Base-by-base conservation (phyloP, 2,888 invertebrate genomes). In the Brassicogethes aeneus region DNA sequence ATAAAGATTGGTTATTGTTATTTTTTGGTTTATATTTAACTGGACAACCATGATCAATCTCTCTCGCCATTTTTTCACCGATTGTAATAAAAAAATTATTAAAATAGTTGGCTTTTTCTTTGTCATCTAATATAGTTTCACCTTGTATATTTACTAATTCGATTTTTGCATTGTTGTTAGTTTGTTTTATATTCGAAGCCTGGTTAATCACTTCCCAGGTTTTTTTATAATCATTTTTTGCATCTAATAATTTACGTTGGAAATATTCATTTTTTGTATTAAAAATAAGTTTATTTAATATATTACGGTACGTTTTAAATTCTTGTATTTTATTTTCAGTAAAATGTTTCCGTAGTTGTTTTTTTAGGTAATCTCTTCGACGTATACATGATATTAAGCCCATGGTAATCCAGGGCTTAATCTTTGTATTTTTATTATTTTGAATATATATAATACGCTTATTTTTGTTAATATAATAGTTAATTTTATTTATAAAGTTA, bases 161-260 rank as follows among this genome's bases (percentile, higher is more conserved):
- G 10, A 23, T 7, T 5, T 23, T 23, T 23, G 23, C 23, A 23
- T n/a, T n/a, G n/a, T n/a, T n/a, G n/a, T n/a, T n/a, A n/a, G n/a
- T n/a, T n/a, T n/a, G n/a, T n/a, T 23, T 23, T 23, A 7, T 23
- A 23, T 23, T 23, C 23, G 23, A 23, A 23, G 23, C 23, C 23
- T 23, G 23, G 10, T 23, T 23, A 23, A 23, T 23, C 10, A 23
- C 23, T 23, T 23, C 23, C 23, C 23, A 23, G 23, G 23, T 23
- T 23, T 23, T 23, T 23, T 23, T 23, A 23, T 23, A 23, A 23
- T 23, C 23, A n/a, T n/a, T n/a, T n/a, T n/a, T n/a, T n/a, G n/a
- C n/a, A n/a, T n/a, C n/a, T n/a, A n/a, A n/a, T n/a, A n/a, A n/a
- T n/a, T n/a, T n/a, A n/a, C n/a, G n/a, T n/a, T n/a, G n/a, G n/a